Base-by-base conservation (phyloP, 1,140 invertebrate genomes). In the Leptopilina boulardi region DNA sequence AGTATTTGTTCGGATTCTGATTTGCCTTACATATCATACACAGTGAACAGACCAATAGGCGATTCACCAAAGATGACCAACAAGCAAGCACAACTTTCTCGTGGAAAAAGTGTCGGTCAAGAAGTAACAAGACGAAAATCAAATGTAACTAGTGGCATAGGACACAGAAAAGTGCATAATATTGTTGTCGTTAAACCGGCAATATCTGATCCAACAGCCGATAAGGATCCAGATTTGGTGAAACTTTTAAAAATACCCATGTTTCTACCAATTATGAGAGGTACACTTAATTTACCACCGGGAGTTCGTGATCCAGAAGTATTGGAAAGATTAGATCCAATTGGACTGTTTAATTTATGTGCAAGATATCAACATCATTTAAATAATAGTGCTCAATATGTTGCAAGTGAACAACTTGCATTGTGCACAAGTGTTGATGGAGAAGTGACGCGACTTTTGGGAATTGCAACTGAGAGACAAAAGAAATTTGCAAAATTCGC, bases 11-110 rank as follows among this genome's bases (percentile, higher is more conserved):
- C 95, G 0, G 96, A 97, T 88, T 95, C 95, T 0, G 97, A 99
- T 88, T 92, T 98, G 76, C 97, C 98, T 0, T 99, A 98, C 86
- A 97, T 98, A 84, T 98, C 97, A 0, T 98, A 98, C 81, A 98
- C 97, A 0, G 96, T 97, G 1, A 98, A 98, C 87, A 92, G 96
- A 79, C 97, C 97, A 13, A 98, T 98, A 79, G 97, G 96, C 82
- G 94, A 96, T 89, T 96, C 96, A 6, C 95, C 95, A 26, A 96
- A 96, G 87, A 92, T 95, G 80, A 93, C 93, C 10, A 93, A 93
- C 38, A 95, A 95, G 87, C 90, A 91, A 73, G 84, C 86, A 19
- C 89, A 91, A 21, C 80, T 92, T 34, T 86, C 90, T 47, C 77
- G 90, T 82, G 89, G 91, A 4, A 91, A 92, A 66, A 90, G 85